A percentile compares a stretch with the other conserved stretches of the same genome.
Evolutionary conservation across 2,113 vertebrate genomes (phyloP).

Genomic region (Cnemophilus loriae): DNA sequence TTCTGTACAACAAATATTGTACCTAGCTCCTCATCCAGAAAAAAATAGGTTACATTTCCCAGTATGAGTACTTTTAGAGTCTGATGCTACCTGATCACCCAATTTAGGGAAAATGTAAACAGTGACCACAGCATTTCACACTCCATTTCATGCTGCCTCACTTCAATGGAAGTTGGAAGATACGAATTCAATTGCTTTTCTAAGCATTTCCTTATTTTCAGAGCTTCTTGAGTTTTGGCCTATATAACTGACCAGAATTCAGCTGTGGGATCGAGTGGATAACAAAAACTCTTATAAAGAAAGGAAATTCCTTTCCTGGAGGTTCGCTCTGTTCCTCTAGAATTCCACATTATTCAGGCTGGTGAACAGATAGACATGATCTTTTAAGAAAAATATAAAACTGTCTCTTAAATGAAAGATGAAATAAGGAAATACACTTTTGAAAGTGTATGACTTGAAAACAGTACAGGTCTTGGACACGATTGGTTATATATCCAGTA

Average conservation of each 20-base stretch:
- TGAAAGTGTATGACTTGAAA: background rate
- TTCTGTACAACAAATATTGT: background rate
- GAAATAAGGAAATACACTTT: background rate
- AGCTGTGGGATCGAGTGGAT: background rate
- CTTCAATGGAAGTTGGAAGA: background rate
- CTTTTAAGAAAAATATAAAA: background rate
- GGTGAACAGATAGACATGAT: background rate
- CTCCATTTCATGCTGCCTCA: background rate
- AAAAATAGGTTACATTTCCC: background rate
- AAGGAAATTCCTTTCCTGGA: constrained; percentile 6
- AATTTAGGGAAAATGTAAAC: constrained; percentile 23
- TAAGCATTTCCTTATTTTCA: constrained; percentile 4
- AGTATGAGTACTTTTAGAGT: background rate
- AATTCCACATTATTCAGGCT: background rate
- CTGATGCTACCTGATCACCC: background rate
- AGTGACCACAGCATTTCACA: background rate
- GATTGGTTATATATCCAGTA: background rate
- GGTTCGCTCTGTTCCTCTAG: background rate
- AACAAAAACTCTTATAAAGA: background rate
- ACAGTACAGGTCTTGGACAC: background rate
- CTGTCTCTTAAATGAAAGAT: background rate
- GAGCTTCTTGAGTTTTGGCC: background rate
- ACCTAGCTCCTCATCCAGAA: background rate
- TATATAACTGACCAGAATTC: background rate
- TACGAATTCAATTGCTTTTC: background rate